Conservation (phyloP, 2,888 invertebrate species). For the Napeogenes sylphis region DNA sequence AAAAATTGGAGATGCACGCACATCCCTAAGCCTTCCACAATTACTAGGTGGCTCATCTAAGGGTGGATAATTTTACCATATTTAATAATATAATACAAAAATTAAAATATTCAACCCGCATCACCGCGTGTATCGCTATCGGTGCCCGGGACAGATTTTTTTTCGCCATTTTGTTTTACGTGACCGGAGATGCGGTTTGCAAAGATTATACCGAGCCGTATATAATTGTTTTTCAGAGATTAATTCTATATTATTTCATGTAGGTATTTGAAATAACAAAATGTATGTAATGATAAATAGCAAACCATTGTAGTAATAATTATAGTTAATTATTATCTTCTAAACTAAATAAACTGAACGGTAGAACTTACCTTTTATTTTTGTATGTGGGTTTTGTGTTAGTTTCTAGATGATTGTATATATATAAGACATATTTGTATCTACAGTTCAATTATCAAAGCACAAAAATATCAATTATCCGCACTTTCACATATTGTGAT, state of each 20-base stretch:
- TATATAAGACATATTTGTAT: no score
- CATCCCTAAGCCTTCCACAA: slow-evolving; percentile 40
- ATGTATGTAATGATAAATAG: no score
- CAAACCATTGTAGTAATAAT: no score
- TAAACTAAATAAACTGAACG: no score
- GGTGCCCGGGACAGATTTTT: slow-evolving; percentile 65
- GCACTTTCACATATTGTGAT: no score
- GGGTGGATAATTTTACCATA: slow-evolving; percentile 56
- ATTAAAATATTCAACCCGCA: slow-evolving; percentile 71
- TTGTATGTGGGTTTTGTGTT: no score
- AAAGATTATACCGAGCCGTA: slow-evolving; percentile 51
- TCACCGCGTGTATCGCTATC: slow-evolving; percentile 70
- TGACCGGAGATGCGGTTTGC: slow-evolving; percentile 60
- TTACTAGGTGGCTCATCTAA: slow-evolving; percentile 52
- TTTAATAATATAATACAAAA: slow-evolving; percentile 67
- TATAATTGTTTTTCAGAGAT: slow-evolving; percentile 8
- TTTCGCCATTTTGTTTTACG: slow-evolving; percentile 61
- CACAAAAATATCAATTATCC: no score
- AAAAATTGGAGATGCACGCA: slow-evolving; percentile 62
- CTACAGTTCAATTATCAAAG: no score
- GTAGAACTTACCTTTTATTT: no score
- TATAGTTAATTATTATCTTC: no score
- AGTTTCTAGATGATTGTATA: no score
- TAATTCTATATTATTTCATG: neutral
- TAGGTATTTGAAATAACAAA: neutral